Evolutionary conservation across 2,113 vertebrate genomes (phyloP), one percentile per base, ranked within the genome.

Genomic region (Agelaius phoeniceus): DNA sequence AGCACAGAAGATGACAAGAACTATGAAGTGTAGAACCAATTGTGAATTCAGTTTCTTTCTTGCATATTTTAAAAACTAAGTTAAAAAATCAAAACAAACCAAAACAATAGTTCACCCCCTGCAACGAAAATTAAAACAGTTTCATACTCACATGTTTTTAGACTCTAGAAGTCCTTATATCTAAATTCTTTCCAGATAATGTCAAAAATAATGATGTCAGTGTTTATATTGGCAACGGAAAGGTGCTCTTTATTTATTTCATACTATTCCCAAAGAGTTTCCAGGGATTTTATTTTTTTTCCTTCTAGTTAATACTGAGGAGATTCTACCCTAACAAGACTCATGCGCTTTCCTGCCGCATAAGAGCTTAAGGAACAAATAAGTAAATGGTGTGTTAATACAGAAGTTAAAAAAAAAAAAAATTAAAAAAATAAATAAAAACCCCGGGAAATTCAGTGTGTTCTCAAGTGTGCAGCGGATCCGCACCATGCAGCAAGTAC

Each of bases 151-250:
- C 90, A 91, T 97, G 95, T 97, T 98, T 98, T 98, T 93, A 96
- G 96, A 96, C 87, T 97, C 68, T 72, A 97, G 90, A 97, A 97
- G 94, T 89, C 94, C 97, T 95, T 98, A 97, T 97, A 97, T 97
- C 97, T 97, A 98, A 98, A 98, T 98, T 98, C 98, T 97, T 98
- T 98, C 97, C 97, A 98, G 98, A 98, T 98, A 98, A 98, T 97
- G 95, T 98, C 85, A 96, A 98, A 98, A 97, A 97, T 97, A 98
- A 97, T 98, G 97, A 97, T 96, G 97, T 98, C 97, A 98, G 93
- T 98, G 97, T 98, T 98, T 98, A 96, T 97, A 89, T 97, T 98
- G 98, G 98, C 97, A 97, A 92, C 20, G 0, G 66, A 88, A 97
- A 98, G 96, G 95, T 97, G 93, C 93, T 97, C 97, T 97, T 96